Base-by-base conservation (phyloP, 2,113 vertebrate genomes). In the Microtus montanus region DNA sequence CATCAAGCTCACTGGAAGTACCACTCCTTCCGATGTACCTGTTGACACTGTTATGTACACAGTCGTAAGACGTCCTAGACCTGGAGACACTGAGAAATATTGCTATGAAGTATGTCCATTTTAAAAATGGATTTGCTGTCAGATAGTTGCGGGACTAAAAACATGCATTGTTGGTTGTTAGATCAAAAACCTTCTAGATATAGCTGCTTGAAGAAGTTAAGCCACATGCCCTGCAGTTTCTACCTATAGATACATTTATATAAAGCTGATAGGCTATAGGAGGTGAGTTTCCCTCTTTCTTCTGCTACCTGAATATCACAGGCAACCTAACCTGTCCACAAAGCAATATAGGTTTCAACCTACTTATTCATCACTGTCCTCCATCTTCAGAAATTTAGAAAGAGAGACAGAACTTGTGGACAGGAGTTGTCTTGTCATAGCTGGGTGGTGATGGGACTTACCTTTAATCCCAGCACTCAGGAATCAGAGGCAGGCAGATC, bases 111-210 rank as follows among this genome's bases (percentile, higher is more conserved):
- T 70, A 12, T 84, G 44, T 54, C 44, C 2, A 73, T 93, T 86
- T 96, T 61, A 52, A 73, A 35, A 58, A 96, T 94, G 49, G 47
- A 22, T 73, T 54, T 71, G 82, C 92, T 91, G 24, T 47, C 71
- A 94, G 26, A 64, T 14, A 85, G 90, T 33, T 44, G 74, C 20
- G 9, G 38, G 47, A 75, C 33, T 30, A 52, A 38, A n/a, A 89
- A 71, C 33, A 70, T 5, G 26, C 71, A 4, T 77, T 14, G 12
- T 35, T 80, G 52, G 54, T 38, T 82, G 22, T 24, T 58, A 82
- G 35, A 61, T 61, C 35, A 82, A 12, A 61, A 35, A 38, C 3
- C 33, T 61, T 61, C 35, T 35, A 61, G 52, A 61, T 54, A 5
- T 11, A 58, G 10, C 10, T n/a, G 52, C 10, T 7, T 80, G 35